Conservation (phyloP, 2,113 vertebrate genomes). For the Callorhinus ursinus region DNA sequence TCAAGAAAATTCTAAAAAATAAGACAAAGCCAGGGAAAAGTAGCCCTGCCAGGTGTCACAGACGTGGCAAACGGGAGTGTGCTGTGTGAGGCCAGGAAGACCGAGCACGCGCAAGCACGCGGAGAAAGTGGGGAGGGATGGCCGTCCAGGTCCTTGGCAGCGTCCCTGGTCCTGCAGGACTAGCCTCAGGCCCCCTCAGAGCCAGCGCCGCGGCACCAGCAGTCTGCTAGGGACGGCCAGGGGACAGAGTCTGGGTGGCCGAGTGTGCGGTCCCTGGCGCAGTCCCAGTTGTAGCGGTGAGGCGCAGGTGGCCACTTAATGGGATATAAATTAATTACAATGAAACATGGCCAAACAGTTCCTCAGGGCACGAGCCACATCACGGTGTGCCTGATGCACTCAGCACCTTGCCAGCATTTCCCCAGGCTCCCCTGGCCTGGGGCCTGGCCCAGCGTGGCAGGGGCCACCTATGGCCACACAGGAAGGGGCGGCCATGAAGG, state of each 20-base stretch:
- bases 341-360: neutral
- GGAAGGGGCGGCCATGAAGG: neutral
- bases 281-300: neutral
- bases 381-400: neutral
- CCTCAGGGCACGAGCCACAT: too few species aligned
- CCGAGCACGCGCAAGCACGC: fast-evolving
- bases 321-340: neutral
- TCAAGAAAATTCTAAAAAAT: neutral
- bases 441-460: neutral
- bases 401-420: neutral
- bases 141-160: neutral
- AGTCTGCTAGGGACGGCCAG: too few species aligned
- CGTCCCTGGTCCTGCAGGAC: neutral
- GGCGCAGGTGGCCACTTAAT: neutral
- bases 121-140: neutral
- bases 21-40: neutral
- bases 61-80: neutral
- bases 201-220: neutral
- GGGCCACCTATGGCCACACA: neutral
- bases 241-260: neutral
- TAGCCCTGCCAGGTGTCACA: too few species aligned
- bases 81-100: neutral
- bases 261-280: neutral
- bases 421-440: neutral
- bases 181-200: neutral